Conservation (phyloP, 2,113 vertebrate species). For the Tupaia chinensis region DNA sequence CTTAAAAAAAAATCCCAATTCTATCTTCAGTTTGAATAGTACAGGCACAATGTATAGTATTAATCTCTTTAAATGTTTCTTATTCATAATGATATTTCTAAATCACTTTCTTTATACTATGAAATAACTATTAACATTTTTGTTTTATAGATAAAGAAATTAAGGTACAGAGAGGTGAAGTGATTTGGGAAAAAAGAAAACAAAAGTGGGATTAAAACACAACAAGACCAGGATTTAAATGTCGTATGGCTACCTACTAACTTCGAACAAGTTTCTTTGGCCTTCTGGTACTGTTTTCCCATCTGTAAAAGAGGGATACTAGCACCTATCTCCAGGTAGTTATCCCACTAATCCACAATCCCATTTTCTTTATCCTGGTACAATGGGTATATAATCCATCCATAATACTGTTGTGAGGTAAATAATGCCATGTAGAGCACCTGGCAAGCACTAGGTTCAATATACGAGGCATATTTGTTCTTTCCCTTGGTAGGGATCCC, state of each 20-base stretch:
- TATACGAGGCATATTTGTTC: neutral
- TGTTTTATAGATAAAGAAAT: slow-evolving; percentile 51
- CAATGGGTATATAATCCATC: neutral
- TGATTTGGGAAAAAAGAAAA: neutral
- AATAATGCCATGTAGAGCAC: neutral
- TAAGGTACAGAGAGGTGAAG: slow-evolving; percentile 23
- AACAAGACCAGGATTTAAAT: slow-evolving; percentile 23
- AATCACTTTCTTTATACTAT: slow-evolving; percentile 44
- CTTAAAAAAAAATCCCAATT: slow-evolving; percentile 34
- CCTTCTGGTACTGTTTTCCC: neutral
- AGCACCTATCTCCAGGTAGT: neutral
- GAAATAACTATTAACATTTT: slow-evolving; percentile 52
- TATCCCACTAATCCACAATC: slow-evolving; percentile 24
- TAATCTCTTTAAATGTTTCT: slow-evolving; percentile 53
- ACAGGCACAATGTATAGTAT: neutral
- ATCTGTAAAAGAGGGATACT: slow-evolving; percentile 23
- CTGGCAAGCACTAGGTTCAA: neutral
- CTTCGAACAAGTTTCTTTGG: slow-evolving; percentile 33
- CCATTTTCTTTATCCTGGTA: slow-evolving; percentile 48
- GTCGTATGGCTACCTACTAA: neutral
- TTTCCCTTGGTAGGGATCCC: neutral
- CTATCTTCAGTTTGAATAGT: slow-evolving; percentile 35
- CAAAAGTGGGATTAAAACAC: slow-evolving; percentile 29
- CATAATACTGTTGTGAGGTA: neutral
- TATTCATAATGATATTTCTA: slow-evolving; percentile 30